Conservation (phyloP, 2,888 invertebrate species). For the Agrotis clavis region DNA sequence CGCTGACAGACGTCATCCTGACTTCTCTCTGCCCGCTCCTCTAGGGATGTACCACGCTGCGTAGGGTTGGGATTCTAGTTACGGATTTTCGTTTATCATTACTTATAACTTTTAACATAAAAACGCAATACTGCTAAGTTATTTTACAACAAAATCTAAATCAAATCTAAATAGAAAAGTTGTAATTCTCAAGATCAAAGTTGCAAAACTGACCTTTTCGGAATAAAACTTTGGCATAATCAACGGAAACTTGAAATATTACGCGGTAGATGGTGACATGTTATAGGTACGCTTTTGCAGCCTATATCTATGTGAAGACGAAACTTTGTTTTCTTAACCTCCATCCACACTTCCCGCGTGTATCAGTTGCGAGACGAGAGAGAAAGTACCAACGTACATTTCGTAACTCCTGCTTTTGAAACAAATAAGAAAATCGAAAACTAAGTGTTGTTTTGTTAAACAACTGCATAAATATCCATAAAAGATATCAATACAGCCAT, state of each 20-base stretch:
- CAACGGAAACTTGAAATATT: conserved; percentile 55
- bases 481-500: conserved; percentile 63
- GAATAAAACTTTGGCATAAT: conserved; percentile 50
- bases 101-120: conserved; percentile 23
- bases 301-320: conserved; percentile 77
- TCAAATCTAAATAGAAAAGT: conserved; percentile 19
- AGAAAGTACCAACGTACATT: conserved; percentile 84
- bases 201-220: conserved; percentile 66
- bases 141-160: conserved; percentile 2
- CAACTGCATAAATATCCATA: conserved; percentile 60
- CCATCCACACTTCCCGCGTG: conserved; percentile 79
- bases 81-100: no score
- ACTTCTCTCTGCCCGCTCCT: no score
- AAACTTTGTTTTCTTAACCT: conserved; percentile 89
- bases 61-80: no score
- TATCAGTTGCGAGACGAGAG: conserved; percentile 86
- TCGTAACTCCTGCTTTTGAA: conserved; percentile 83
- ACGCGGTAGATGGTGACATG: conserved; percentile 62
- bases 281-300: conserved; percentile 72
- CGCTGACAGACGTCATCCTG: no score
- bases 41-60: no score
- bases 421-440: conserved; percentile 80
- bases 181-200: conserved; percentile 59
- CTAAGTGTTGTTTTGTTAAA: conserved; percentile 65
- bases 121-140: conserved; percentile 1